Base-by-base conservation (phyloP, 1,140 invertebrate species). In the Homarus americanus region DNA sequence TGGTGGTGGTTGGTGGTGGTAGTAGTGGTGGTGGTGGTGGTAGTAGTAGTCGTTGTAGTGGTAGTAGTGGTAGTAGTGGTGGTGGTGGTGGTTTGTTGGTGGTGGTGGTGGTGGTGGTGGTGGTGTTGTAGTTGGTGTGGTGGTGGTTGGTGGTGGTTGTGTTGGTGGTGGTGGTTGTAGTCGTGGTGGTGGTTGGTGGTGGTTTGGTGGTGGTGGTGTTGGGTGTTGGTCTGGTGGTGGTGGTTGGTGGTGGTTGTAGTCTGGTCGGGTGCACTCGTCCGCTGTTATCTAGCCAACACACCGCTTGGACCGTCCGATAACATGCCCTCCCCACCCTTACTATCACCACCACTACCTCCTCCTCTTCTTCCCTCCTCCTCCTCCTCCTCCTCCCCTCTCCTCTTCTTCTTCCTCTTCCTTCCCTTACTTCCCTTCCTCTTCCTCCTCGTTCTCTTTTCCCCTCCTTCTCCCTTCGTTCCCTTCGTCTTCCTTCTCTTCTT, bases 171-270 rank as follows among this genome's bases (percentile, higher is more conserved):
- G 80, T 69, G 53, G 28, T 53, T 15, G 44, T 63, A 44, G 17
- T 82, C n/a, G 79, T 63, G 53, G 32, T 12, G 32, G 76, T 58
- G 53, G n/a, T 75, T 75, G 72, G 28, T 36, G 1, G 10, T 75
- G 72, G 15, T 75, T n/a, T n/a, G 72, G 32, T 75, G 24, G 9
- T 0, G 24, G 66, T 72, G 24, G 10, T 0, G 24, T n/a, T 72
- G 66, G 9, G 2, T 32, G 72, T 36, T 34, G 5, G 4, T 5
- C 5, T 78, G 36, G 75, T 78, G 34, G 78, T 34, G 41, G 78
- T 53, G 78, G 15, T 58, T n/a, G n/a, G 73, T 76, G 73, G 73
- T 76, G 73, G 73, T 76, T 28, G 73, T 76, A 38, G 79, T 63
- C 41, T 15, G 44, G 49, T 10, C 32, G 79, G 34, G 49, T 20